Conservation (phyloP, 2,888 invertebrate genomes). For the Metacarcinus magister region DNA sequence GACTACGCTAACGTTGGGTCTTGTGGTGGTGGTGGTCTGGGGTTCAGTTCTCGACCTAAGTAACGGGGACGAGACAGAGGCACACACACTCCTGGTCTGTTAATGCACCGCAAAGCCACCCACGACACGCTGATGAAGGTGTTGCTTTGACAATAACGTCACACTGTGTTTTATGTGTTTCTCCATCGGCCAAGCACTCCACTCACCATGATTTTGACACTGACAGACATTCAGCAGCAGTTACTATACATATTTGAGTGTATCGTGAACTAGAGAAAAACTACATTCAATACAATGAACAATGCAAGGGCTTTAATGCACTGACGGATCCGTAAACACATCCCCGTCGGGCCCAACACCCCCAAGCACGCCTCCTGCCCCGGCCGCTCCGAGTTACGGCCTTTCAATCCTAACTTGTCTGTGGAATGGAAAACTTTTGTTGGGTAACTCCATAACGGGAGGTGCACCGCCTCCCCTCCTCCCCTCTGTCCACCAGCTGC, state of each 20-base stretch:
- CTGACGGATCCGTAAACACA: not conserved
- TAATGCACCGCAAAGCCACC: not conserved
- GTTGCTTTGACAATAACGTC: not conserved
- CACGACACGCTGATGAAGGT: not conserved
- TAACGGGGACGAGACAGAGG: not conserved
- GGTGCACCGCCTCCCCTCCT: not conserved
- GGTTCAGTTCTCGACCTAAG: not conserved
- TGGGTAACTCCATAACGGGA: slow-evolving; percentile 45
- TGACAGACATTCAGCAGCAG: not conserved
- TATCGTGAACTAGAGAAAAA: not conserved
- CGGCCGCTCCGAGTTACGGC: slow-evolving; percentile 22
- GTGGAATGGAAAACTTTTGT: slow-evolving; percentile 48
- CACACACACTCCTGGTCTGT: not conserved
- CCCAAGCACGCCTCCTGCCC: not conserved
- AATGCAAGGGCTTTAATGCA: not conserved
- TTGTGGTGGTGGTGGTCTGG: not conserved
- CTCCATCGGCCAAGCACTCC: not conserved
- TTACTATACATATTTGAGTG: not conserved
- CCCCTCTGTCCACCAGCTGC: not conserved
- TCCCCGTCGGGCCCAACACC: not conserved
- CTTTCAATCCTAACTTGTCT: slow-evolving; percentile 48
- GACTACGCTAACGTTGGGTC: not conserved
- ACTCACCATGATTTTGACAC: not conserved
- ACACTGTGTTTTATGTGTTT: not conserved
- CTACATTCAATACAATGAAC: not conserved